Conservation (phyloP, 2,797 vertebrate species). For the Aulostomus chinensis region DNA sequence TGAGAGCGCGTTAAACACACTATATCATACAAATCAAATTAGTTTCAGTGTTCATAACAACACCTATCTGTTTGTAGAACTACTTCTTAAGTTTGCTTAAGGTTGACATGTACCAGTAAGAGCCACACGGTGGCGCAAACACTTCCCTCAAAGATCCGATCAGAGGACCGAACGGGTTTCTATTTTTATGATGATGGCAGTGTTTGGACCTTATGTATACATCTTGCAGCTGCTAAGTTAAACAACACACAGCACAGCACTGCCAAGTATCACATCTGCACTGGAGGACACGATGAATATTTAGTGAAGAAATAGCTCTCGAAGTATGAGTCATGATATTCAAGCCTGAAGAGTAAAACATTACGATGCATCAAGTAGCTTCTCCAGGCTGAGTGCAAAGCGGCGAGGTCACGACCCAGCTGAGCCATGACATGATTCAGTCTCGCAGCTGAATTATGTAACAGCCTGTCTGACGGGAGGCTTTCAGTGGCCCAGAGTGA, state of each 20-base stretch:
- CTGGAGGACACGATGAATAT: no score
- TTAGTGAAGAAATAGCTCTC: no score
- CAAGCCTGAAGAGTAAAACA: background rate
- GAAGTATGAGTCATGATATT: no score
- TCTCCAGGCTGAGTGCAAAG: conserved; percentile 1
- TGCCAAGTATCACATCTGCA: no score
- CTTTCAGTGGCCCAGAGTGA: conserved; percentile 5
- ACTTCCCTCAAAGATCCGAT: background rate
- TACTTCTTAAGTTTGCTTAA: no score
- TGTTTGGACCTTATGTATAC: background rate
- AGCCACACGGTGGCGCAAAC: conserved; percentile 38
- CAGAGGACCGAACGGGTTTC: background rate
- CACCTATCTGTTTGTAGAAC: no score
- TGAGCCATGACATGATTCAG: conserved; percentile 33
- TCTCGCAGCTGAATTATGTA: conserved; percentile 53
- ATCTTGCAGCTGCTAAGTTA: no score
- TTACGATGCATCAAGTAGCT: background rate
- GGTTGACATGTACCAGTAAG: background rate
- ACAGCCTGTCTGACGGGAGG: conserved; percentile 23
- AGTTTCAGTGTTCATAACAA: no score
- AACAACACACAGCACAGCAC: no score
- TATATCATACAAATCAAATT: no score
- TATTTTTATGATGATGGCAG: background rate
- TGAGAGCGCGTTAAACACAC: no score
- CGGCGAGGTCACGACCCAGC: conserved; percentile 17